These are phyloP conservation scores for Oligia latruncula DNA, from an alignment of 2,888 invertebrate species.

Conservation along the genomic window DNA sequence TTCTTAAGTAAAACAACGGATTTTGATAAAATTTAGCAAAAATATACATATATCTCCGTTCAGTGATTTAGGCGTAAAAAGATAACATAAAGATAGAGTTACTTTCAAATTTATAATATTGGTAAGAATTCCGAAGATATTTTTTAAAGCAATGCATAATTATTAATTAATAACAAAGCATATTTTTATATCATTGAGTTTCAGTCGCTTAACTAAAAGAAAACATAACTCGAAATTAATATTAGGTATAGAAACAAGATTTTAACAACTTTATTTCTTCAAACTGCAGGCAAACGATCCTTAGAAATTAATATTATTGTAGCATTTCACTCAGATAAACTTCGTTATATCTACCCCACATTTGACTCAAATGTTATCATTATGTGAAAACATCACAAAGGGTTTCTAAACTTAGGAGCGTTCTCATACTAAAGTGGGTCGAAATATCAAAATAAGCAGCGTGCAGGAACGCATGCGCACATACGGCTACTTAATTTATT, in stretches of 20 bases:
- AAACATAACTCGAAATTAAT: background rate
- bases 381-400: slow-evolving; percentile 53
- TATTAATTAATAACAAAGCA: background rate
- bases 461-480: slow-evolving; percentile 56
- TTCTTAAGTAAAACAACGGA: too few relatives aligned
- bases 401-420: slow-evolving; percentile 48
- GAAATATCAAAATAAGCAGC: slow-evolving; percentile 65
- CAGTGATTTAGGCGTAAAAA: background rate
- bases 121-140: background rate
- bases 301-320: slow-evolving; percentile 34
- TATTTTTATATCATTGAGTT: background rate
- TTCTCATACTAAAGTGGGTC: slow-evolving; percentile 57
- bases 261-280: slow-evolving; percentile 2
- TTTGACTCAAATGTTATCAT: slow-evolving; percentile 41
- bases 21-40: too few relatives aligned
- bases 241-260: background rate
- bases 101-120: background rate
- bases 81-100: background rate
- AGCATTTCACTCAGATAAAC: slow-evolving; percentile 24
- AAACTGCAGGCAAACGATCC: background rate
- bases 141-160: background rate
- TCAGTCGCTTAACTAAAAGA: background rate
- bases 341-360: slow-evolving; percentile 19
- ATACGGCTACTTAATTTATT: slow-evolving; percentile 57
- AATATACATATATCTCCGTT: background rate